These are phyloP conservation scores for Cyphomyrus plagiostoma DNA, from an alignment of 2,113 vertebrate species.

Conservation along the genomic window DNA sequence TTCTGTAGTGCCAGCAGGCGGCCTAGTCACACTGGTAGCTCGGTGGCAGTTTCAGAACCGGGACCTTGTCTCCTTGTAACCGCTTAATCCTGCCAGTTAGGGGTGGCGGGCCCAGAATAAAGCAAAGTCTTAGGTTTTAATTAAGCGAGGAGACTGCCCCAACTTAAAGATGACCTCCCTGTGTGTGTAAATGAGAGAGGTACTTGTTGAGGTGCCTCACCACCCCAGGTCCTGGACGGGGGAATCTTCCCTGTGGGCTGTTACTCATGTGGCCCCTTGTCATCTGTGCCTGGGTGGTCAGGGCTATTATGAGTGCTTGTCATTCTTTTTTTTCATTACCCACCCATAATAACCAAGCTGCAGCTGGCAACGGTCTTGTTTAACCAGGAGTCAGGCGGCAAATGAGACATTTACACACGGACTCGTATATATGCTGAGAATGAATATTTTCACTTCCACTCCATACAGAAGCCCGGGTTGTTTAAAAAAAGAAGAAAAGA, in stretches of 20 bases:
- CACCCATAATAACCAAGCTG: neutral
- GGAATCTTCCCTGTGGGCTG: neutral
- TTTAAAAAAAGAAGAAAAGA: neutral
- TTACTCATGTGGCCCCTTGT: slow-evolving; percentile 8
- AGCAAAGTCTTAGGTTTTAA: slow-evolving; percentile 87
- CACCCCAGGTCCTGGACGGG: slow-evolving; percentile 17
- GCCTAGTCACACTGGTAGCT: slow-evolving; percentile 73
- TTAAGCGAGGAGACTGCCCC: slow-evolving; percentile 80
- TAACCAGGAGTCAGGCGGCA: neutral
- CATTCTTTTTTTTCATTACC: neutral
- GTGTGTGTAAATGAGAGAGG: slow-evolving; percentile 15
- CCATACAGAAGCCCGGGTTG: neutral
- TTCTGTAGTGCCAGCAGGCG: slow-evolving; percentile 82
- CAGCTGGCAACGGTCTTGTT: neutral
- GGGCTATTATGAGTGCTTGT: neutral
- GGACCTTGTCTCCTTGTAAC: slow-evolving; percentile 86
- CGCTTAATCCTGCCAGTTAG: slow-evolving; percentile 93
- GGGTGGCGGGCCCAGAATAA: slow-evolving; percentile 80
- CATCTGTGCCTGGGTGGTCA: slow-evolving; percentile 16
- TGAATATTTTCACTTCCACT: neutral
- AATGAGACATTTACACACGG: neutral
- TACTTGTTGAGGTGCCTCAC: slow-evolving; percentile 12
- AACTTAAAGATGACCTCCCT: slow-evolving; percentile 60
- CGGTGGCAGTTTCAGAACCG: slow-evolving; percentile 85
- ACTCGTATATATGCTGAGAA: neutral